A percentile compares a stretch with the other conserved stretches of the same genome.
phyloP scores from a whole-genome alignment of 2,888 invertebrate species.

The Polyploca ridens region DNA sequence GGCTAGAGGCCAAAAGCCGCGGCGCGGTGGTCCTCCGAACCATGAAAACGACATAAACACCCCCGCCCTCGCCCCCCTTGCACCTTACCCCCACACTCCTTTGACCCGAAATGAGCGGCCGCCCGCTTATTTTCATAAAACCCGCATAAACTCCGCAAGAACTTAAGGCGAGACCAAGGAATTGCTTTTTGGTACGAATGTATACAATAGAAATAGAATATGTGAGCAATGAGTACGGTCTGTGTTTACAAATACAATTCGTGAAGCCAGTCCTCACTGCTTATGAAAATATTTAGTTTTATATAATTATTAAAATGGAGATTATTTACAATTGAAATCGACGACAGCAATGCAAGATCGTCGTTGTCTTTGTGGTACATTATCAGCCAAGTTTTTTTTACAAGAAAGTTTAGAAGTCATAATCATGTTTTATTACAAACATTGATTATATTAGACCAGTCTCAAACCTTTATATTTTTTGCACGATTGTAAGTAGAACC shows the following conservation, averaged over 20 bases:
- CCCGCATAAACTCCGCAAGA: slow-evolving; percentile 70
- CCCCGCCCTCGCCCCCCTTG: slow-evolving; percentile 41
- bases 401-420: too few species aligned
- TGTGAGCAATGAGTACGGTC: slow-evolving; percentile 20
- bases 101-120: slow-evolving; percentile 79
- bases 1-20: slow-evolving; percentile 73
- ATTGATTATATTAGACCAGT: too few species aligned
- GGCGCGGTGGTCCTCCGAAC: slow-evolving; percentile 56
- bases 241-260: not conserved
- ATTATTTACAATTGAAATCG: too few species aligned
- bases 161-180: slow-evolving; percentile 65
- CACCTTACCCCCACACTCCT: slow-evolving; percentile 44
- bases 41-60: slow-evolving; percentile 78
- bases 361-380: too few species aligned
- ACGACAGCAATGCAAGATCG: too few species aligned
- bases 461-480: too few species aligned
- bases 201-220: slow-evolving; percentile 43
- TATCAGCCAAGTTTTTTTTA: too few species aligned
- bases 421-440: too few species aligned
- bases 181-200: slow-evolving; percentile 61
- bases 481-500: too few species aligned
- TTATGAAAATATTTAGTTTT: not conserved
- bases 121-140: slow-evolving; percentile 83
- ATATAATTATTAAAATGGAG: too few species aligned
- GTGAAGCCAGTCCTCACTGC: not conserved